These are phyloP conservation scores for Australoheros scitulus DNA, from an alignment of 2,113 vertebrate genomes.

Conservation along the genomic window DNA sequence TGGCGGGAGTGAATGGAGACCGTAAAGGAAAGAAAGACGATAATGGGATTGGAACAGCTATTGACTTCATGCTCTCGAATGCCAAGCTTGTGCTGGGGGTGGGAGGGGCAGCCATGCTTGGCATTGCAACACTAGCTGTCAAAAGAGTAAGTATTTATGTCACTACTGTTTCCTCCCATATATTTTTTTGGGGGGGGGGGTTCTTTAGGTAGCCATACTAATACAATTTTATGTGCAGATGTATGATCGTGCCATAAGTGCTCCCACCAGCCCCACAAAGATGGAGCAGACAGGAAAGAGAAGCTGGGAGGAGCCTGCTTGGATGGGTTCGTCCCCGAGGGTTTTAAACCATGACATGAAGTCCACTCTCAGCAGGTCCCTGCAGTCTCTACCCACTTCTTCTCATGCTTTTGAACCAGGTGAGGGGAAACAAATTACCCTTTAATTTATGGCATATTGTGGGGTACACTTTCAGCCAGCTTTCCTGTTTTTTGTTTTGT, in stretches of 20 bases:
- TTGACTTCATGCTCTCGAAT: conserved; percentile 97
- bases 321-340: conserved; percentile 92
- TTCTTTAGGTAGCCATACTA: too few species aligned
- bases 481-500: background rate
- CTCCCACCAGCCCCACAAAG: conserved; percentile 94
- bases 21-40: conserved; percentile 93
- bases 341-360: conserved; percentile 91
- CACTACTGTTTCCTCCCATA: background rate
- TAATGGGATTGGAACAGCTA: conserved; percentile 93
- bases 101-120: conserved; percentile 95
- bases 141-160: conserved; percentile 86
- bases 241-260: conserved; percentile 95
- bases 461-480: background rate
- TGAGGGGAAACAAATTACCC: conserved; percentile 26
- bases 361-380: conserved; percentile 89
- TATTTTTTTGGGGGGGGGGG: too few species aligned
- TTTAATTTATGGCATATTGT: background rate
- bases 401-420: conserved; percentile 82
- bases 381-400: conserved; percentile 91
- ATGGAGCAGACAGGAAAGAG: conserved; percentile 87
- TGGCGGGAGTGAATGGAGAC: conserved; percentile 91
- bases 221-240: conserved; percentile 80
- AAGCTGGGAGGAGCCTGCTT: conserved; percentile 98
- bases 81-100: conserved; percentile 97
- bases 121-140: conserved; percentile 94